Base-by-base conservation (phyloP, 2,797 vertebrate species). In the Syngnathus rostellatus region DNA sequence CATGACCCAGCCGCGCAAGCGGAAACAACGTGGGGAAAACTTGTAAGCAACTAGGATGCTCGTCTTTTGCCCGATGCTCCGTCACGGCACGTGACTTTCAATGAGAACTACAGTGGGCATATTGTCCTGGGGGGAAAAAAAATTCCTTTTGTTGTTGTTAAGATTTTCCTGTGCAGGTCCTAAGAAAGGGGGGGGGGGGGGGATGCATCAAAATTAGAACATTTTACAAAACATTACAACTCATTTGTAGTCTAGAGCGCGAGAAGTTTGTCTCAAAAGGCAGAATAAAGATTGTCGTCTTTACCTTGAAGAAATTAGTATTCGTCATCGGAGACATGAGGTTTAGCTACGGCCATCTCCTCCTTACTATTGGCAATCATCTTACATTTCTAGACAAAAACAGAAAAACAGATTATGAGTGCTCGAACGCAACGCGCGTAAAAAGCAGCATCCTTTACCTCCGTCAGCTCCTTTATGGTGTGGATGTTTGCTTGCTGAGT, bases 321-420 rank as follows among this genome's bases (percentile, higher is more conserved):
- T 77, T 98, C 96, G 77, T 97, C 95, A 81, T 99, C 94, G 66
- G 96, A 97, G 78, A 96, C 91, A 17, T 98, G 94, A 70, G 95
- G 95, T 75, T 94, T 94, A 59, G 90, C 91, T n/a, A 90, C 81
- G 68, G 87, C 94, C 88, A 97, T 96, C 85, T 99, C 97, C 86
- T 98, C 94, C 82, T 95, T 98, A 86, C 96, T 98, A 83, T 96
- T 96, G 76, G 96, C 95, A 73, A 99, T 99, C 91, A 98, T 95
- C 90, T 99, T 99, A 85, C 97, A 99, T 89, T 98, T 99, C 97
- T 99, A 74, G 73, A 91, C 83, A 78, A 69, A 63, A 9, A 65
- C 0, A 68, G 7, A 62, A 8, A 72, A 63, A 58, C 10, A 53
- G 4, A 60, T 64, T 1, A 21, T 14, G 63, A 38, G 55, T 23